phyloP scores from a whole-genome alignment of 1,140 invertebrate genomes.

The Meloidogyne chitwoodi region DNA sequence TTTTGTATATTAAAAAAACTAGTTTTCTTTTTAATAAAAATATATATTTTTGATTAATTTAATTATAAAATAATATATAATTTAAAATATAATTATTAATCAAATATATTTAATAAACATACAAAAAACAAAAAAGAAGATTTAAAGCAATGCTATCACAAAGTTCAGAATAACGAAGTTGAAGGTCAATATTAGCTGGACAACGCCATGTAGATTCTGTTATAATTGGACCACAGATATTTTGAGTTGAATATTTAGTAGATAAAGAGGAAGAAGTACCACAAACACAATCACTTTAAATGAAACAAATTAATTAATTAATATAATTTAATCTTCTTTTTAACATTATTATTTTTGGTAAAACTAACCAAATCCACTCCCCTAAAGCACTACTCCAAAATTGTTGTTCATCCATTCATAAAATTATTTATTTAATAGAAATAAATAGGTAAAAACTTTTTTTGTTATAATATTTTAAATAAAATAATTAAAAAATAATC shows the following conservation, averaged over 20 bases:
- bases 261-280: slow-evolving; percentile 13
- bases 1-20: not conserved
- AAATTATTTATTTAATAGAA: not conserved
- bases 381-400: slow-evolving; percentile 33
- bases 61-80: not conserved
- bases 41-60: not conserved
- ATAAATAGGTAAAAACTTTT: too few species aligned
- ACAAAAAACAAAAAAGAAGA: slow-evolving; percentile 26
- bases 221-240: not conserved
- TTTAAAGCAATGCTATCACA: slow-evolving; percentile 28
- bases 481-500: not conserved
- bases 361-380: slow-evolving; percentile 27
- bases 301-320: not conserved
- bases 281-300: slow-evolving; percentile 26
- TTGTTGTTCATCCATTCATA: slow-evolving; percentile 26
- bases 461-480: too few species aligned
- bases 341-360: not conserved
- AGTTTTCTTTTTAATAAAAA: not conserved
- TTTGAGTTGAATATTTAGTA: not conserved
- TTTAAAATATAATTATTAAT: too few species aligned
- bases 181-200: not conserved
- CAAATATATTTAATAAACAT: too few species aligned
- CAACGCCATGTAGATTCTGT: not conserved
- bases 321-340: not conserved
- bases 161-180: slow-evolving; percentile 25